phyloP scores from a whole-genome alignment of 2,113 vertebrate genomes.

The Oncorhynchus clarkii region DNA sequence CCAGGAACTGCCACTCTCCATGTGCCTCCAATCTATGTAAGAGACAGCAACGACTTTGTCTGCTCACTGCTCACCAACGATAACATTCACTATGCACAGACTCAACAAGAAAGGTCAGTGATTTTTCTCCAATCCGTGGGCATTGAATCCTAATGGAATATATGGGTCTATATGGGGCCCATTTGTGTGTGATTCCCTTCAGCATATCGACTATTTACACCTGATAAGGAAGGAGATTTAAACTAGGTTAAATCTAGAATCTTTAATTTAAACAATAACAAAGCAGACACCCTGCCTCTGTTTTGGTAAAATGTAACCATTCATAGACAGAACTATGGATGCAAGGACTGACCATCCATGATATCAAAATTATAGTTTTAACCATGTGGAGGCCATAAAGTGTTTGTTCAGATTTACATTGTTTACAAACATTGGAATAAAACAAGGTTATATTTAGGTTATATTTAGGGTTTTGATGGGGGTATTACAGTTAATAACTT shows the following conservation, averaged over 20 bases:
- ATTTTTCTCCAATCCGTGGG: constrained; percentile 6
- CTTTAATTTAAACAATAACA: too few species aligned
- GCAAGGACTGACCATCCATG: too few species aligned
- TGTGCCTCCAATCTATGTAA: constrained; percentile 40
- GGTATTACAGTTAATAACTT: too few species aligned
- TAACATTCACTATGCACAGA: constrained; percentile 57
- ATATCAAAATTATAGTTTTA: too few species aligned
- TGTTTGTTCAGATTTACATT: too few species aligned
- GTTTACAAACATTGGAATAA: too few species aligned
- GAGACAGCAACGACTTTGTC: constrained; percentile 20
- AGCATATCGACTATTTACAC: constrained; percentile 49
- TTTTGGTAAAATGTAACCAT: too few species aligned
- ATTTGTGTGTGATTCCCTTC: constrained; percentile 45
- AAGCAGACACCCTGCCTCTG: too few species aligned
- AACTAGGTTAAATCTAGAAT: constrained; percentile 46
- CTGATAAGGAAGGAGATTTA: constrained; percentile 48
- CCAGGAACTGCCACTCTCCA: constrained; percentile 22
- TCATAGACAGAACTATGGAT: too few species aligned
- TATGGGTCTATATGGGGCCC: constrained; percentile 31
- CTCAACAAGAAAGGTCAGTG: constrained; percentile 46
- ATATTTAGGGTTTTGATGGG: too few species aligned
- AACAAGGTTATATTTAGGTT: too few species aligned
- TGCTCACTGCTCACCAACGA: constrained; percentile 44
- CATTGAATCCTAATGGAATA: constrained; percentile 34
- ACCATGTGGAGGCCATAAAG: too few species aligned